Base-by-base conservation (phyloP, 2,888 invertebrate species). In the Drosophila parthenogenetica region DNA sequence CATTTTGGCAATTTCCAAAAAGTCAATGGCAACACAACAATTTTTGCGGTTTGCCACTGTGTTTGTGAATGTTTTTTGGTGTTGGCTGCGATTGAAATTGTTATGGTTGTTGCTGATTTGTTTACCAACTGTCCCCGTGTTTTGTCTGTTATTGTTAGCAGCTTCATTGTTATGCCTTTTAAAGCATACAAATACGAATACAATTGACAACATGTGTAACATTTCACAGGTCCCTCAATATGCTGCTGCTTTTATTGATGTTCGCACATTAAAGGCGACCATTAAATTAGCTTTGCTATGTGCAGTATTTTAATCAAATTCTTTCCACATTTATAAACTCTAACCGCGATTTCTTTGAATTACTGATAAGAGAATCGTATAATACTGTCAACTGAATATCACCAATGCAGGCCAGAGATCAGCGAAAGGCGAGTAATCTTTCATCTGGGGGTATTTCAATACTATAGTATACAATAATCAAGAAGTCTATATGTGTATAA, bases 31-130 rank as follows among this genome's bases (percentile, higher is more conserved):
- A 68, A 29, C 8, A 63, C 37, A 50, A 35, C 17, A 43, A 70
- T 58, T 60, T 61, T 42, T 63, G 73, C 45, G 73, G 77, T 55
- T 62, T 48, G 62, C 77, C 81, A 59, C 63, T 70, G 58, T 68
- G 78, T 78, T 74, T 81, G 81, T 49, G 70, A 80, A 84, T 78
- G 81, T 81, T 57, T 80, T 80, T 77, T 60, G 55, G 42, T 53
- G 51, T 69, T 77, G 62, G 61, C 48, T 57, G 48, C 50, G 40
- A 53, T 76, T 79, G 61, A 46, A 64, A 58, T 64, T 65, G 55
- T 50, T 78, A 45, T 39, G 22, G 17, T 19, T 40, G 29, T 65
- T 59, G 55, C 45, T 62, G 60, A 71, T 69, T 80, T 83, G 81
- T 74, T 84, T 71, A 70, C 74, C 69, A 61, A 68, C 63, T 69